These are phyloP conservation scores for Melanostoma scalare DNA, from an alignment of 2,888 invertebrate genomes.

Conservation along the genomic window DNA sequence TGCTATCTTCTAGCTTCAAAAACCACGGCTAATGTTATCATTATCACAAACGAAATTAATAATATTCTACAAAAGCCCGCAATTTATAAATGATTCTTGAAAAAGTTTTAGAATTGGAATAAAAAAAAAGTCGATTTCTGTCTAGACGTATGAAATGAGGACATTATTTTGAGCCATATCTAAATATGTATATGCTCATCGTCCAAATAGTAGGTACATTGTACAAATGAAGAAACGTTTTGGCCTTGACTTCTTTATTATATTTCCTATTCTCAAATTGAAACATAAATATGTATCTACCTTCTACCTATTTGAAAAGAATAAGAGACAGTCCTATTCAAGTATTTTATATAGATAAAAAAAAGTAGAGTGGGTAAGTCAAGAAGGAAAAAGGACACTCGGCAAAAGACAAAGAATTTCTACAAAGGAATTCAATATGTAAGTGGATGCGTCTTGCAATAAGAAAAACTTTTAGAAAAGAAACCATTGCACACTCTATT, in stretches of 20 bases:
- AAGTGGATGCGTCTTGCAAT: slow-evolving; percentile 35
- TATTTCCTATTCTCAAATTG: slow-evolving; percentile 32
- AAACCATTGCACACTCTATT: background rate
- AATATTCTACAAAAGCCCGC: no score
- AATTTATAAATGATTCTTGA: no score
- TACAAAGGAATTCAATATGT: slow-evolving; percentile 45
- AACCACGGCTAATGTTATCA: no score
- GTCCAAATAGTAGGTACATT: no score
- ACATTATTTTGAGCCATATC: no score
- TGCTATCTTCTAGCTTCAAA: no score
- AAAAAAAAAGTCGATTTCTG: background rate
- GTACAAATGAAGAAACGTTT: slow-evolving; percentile 18
- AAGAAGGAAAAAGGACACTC: slow-evolving; percentile 44
- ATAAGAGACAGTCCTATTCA: slow-evolving; percentile 8
- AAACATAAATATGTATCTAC: slow-evolving; percentile 32
- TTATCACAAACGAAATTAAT: no score
- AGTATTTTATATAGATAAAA: slow-evolving; percentile 4
- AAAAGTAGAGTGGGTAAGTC: slow-evolving; percentile 28
- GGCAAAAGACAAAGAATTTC: slow-evolving; percentile 52
- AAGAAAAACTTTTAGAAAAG: slow-evolving; percentile 13
- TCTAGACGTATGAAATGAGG: slow-evolving; percentile 56
- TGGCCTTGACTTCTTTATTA: slow-evolving; percentile 49
- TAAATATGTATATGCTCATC: no score
- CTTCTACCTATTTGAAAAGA: slow-evolving; percentile 1
- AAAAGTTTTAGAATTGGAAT: no score